Percentiles rank a stretch among this genome's conserved stretches.
Evolutionary conservation across 2,113 vertebrate species (phyloP).

Genomic region (Stomatorhinus ivindoensis): DNA sequence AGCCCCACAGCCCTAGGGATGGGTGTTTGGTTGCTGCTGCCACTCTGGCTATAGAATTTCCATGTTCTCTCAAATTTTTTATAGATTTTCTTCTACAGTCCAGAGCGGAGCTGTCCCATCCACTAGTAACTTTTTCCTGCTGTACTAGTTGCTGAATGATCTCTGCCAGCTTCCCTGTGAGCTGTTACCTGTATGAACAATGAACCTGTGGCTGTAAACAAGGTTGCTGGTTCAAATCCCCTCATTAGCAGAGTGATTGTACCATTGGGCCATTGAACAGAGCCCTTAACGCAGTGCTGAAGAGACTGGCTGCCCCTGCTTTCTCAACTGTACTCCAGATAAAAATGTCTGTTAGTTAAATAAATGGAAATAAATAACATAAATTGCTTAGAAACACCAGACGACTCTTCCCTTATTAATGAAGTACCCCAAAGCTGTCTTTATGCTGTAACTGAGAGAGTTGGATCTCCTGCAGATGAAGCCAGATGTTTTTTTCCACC

Average conservation of each 20-base stretch:
- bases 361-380: background rate
- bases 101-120: background rate
- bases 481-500: background rate
- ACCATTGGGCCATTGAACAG: background rate
- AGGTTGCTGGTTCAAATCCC: background rate
- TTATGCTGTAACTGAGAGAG: background rate
- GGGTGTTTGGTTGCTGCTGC: background rate
- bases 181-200: background rate
- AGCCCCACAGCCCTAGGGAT: background rate
- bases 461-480: background rate
- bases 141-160: background rate
- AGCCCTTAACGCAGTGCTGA: background rate
- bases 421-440: background rate
- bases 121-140: background rate
- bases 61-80: background rate
- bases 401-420: background rate
- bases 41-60: background rate
- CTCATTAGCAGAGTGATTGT: background rate
- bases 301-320: background rate
- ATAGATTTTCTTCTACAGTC: background rate
- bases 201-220: background rate
- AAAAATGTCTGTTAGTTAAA: background rate
- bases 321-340: background rate
- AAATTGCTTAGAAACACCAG: background rate
- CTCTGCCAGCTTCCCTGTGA: background rate